phyloP scores from a whole-genome alignment of 1,140 invertebrate genomes.

The Euborellia annulipes region DNA sequence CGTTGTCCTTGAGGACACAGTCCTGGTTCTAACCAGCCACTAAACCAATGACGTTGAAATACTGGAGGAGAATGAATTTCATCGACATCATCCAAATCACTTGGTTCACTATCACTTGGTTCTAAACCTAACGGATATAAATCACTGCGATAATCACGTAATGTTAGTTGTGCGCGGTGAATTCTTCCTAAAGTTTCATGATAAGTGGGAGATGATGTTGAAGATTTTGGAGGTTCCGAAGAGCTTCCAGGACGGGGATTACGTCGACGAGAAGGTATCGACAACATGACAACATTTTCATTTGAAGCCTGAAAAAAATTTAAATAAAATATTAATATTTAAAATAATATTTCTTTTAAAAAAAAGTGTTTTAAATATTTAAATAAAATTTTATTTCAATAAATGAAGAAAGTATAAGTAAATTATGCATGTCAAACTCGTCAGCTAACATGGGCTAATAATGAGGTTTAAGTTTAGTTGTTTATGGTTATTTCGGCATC shows the following conservation, averaged over 20 bases:
- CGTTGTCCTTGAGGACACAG: conserved; percentile 4
- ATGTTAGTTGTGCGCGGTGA: conserved; percentile 13
- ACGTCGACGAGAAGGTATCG: neutral
- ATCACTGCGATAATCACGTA: conserved; percentile 22
- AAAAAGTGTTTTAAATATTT: no score
- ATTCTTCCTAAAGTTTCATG: conserved; percentile 22
- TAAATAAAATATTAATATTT: no score
- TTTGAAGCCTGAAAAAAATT: no score
- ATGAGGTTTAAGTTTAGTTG: no score
- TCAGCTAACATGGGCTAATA: no score
- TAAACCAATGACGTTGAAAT: conserved; percentile 18
- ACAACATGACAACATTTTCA: no score
- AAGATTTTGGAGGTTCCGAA: conserved; percentile 9
- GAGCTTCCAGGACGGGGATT: neutral
- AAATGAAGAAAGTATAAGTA: no score
- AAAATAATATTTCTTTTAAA: no score
- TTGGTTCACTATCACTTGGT: conserved; percentile 10
- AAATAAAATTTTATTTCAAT: no score
- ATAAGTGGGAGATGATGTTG: neutral
- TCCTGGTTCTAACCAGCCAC: conserved; percentile 7
- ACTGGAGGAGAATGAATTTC: conserved; percentile 3
- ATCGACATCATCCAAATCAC: conserved; percentile 11
- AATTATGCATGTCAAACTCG: no score
- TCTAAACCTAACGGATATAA: conserved; percentile 23
- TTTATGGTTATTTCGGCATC: no score